Evolutionary conservation across 2,797 vertebrate species (phyloP).

Genomic region (Psittacula echo): DNA sequence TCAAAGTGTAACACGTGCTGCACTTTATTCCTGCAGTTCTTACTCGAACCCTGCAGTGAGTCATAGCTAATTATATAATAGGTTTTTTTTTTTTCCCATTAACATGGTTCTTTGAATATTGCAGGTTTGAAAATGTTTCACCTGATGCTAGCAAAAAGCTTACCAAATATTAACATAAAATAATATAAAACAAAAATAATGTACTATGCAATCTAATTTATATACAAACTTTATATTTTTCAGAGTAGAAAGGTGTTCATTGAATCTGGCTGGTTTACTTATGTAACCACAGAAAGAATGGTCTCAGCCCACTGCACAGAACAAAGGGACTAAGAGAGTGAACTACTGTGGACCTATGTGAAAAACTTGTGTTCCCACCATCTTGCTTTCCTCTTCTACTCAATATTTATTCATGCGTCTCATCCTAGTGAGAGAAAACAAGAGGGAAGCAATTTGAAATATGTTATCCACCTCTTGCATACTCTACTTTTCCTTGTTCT

Average conservation of each 20-base stretch:
- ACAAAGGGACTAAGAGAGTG: background rate
- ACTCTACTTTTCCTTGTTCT: background rate
- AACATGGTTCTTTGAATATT: background rate
- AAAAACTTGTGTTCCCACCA: background rate
- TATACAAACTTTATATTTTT: background rate
- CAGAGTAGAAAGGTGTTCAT: background rate
- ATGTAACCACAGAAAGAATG: background rate
- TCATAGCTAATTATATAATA: background rate
- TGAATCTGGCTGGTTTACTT: background rate
- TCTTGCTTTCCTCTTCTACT: background rate
- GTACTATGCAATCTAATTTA: background rate
- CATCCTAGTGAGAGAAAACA: background rate
- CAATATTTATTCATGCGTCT: conserved; percentile 6
- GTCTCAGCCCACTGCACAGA: background rate
- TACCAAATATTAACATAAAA: background rate
- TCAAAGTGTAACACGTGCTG: background rate
- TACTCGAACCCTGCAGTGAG: background rate
- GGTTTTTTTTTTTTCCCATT: background rate
- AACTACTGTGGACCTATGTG: background rate
- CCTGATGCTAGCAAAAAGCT: background rate
- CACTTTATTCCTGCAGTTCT: background rate
- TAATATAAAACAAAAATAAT: background rate
- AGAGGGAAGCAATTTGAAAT: background rate
- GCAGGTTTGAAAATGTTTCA: background rate
- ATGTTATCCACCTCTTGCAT: background rate